Evolutionary conservation across 1,140 invertebrate genomes (phyloP).

Genomic region (Apocrypta bakeri): DNA sequence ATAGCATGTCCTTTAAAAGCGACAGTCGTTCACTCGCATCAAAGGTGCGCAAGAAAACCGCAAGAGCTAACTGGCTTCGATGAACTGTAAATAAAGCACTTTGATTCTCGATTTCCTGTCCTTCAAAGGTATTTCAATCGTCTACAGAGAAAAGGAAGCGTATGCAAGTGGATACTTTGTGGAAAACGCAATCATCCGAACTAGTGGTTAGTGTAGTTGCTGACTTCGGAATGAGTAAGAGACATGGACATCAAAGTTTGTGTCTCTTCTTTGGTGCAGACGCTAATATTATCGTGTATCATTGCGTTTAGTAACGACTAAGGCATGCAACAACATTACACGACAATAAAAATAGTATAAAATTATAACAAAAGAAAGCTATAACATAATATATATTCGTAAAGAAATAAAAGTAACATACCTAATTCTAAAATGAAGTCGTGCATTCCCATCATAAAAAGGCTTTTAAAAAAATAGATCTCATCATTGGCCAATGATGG

Average conservation of each 20-base stretch:
- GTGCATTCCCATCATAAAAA: not conserved
- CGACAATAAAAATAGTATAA: too few relatives aligned
- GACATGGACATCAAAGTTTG: too few relatives aligned
- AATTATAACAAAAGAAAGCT: too few relatives aligned
- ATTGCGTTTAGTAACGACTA: too few relatives aligned
- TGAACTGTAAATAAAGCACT: slow-evolving; percentile 39
- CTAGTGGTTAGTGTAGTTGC: too few relatives aligned
- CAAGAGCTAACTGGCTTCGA: slow-evolving; percentile 8
- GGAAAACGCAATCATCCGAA: too few relatives aligned
- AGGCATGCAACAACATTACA: too few relatives aligned
- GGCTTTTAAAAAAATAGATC: not conserved
- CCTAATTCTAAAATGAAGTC: not conserved
- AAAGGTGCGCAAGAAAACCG: slow-evolving; percentile 15
- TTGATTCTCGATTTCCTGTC: not conserved
- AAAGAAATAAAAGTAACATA: not conserved
- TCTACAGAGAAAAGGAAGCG: not conserved
- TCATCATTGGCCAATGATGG: not conserved
- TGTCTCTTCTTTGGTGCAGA: too few relatives aligned
- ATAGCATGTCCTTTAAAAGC: not conserved
- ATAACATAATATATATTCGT: too few relatives aligned
- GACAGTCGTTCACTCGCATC: slow-evolving; percentile 13
- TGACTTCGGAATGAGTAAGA: too few relatives aligned
- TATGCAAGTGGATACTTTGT: not conserved
- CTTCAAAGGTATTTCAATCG: slow-evolving; percentile 30
- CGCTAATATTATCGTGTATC: too few relatives aligned